Evolutionary conservation across 2,888 invertebrate species (phyloP).

Genomic region (Charanyca ferruginea): DNA sequence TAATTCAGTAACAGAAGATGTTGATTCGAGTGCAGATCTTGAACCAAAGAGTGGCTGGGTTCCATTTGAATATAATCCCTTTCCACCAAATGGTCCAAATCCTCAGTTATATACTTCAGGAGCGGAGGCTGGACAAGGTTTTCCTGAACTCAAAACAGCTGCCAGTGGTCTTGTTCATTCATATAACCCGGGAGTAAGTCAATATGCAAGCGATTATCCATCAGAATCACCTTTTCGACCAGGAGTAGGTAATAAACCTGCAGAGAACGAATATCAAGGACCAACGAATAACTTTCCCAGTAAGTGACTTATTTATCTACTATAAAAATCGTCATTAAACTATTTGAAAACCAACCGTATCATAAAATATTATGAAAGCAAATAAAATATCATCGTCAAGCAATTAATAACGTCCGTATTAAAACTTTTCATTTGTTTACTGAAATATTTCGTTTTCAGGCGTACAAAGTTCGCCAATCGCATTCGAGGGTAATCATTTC

Average conservation of each 20-base stretch:
- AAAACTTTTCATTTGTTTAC: slow-evolving; percentile 54
- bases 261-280: slow-evolving; percentile 1
- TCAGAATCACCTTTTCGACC: slow-evolving; percentile 30
- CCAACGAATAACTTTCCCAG: neutral
- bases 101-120: slow-evolving; percentile 51
- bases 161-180: slow-evolving; percentile 20
- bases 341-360: neutral
- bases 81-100: slow-evolving; percentile 39
- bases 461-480: slow-evolving; percentile 49
- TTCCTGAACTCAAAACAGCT: slow-evolving; percentile 36
- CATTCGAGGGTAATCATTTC: slow-evolving; percentile 58
- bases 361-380: slow-evolving; percentile 9
- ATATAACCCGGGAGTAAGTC: slow-evolving; percentile 27
- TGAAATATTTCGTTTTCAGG: slow-evolving; percentile 53
- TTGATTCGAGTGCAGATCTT: slow-evolving; percentile 6
- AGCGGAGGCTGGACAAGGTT: slow-evolving; percentile 38
- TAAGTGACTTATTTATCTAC: slow-evolving; percentile 29
- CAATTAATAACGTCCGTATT: slow-evolving; percentile 42
- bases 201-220: slow-evolving; percentile 31
- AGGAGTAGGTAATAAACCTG: slow-evolving; percentile 2
- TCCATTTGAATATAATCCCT: slow-evolving; percentile 17
- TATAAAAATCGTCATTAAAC: neutral
- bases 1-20: slow-evolving; percentile 17
- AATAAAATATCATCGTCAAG: slow-evolving; percentile 21
- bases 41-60: slow-evolving; percentile 35